Evolutionary conservation across 2,888 invertebrate genomes (phyloP).

Genomic region (Lamproptera curius): DNA sequence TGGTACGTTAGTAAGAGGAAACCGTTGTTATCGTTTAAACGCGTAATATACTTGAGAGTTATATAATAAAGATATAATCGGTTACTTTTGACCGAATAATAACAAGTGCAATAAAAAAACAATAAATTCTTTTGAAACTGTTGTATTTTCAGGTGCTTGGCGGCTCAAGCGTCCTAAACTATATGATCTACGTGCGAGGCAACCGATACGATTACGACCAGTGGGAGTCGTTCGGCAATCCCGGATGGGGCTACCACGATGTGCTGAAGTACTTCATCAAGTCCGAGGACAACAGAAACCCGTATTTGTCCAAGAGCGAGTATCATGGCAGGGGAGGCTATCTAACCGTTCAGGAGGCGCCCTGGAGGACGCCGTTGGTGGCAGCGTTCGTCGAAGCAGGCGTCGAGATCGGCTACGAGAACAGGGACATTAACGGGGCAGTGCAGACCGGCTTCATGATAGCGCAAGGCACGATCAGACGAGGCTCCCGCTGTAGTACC

Average conservation of each 20-base stretch:
- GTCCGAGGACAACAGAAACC: conserved; percentile 92
- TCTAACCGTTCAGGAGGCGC: conserved; percentile 89
- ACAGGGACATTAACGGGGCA: conserved; percentile 89
- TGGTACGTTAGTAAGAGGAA: too few relatives aligned
- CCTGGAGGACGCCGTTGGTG: conserved; percentile 89
- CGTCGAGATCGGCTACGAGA: conserved; percentile 89
- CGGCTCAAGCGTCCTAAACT: conserved; percentile 91
- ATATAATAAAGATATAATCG: too few relatives aligned
- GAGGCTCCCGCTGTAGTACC: conserved; percentile 90
- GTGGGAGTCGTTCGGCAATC: conserved; percentile 92
- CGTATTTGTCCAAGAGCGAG: conserved; percentile 83
- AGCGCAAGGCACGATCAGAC: conserved; percentile 87
- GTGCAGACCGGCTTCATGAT: conserved; percentile 89
- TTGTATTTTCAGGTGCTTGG: conserved; percentile 87
- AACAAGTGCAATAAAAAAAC: too few relatives aligned
- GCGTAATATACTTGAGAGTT: too few relatives aligned
- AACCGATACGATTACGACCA: conserved; percentile 90
- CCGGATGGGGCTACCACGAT: conserved; percentile 92
- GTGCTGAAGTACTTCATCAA: conserved; percentile 93
- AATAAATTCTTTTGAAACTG: too few relatives aligned
- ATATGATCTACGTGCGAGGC: conserved; percentile 94
- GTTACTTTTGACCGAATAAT: too few relatives aligned
- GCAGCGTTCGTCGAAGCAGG: conserved; percentile 91
- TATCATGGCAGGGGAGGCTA: conserved; percentile 87
- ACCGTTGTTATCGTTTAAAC: too few relatives aligned